These are phyloP conservation scores for Atractosteus spatula DNA, from an alignment of 2,113 vertebrate species.

Conservation along the genomic window DNA sequence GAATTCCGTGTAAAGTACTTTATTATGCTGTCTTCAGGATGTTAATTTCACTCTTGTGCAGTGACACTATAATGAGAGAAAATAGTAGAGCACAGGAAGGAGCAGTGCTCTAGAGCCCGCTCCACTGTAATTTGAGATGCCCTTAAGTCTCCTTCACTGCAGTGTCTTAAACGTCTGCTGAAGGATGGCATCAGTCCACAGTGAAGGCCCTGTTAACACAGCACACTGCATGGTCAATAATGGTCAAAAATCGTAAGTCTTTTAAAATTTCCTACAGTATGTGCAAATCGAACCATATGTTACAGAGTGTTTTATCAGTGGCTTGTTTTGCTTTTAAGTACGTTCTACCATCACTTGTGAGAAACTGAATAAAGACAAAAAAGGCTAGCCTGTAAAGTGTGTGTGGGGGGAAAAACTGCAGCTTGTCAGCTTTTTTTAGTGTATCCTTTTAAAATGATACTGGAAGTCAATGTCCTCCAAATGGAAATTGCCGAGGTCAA, in stretches of 20 bases:
- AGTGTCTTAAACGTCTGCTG: conserved; percentile 13
- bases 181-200: conserved; percentile 39
- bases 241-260: conserved; percentile 2
- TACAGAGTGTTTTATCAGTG: conserved; percentile 18
- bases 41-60: conserved; percentile 25
- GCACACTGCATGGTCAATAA: neutral
- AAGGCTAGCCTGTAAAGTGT: neutral
- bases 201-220: conserved; percentile 53
- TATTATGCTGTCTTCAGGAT: conserved; percentile 18
- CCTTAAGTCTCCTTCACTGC: conserved; percentile 20
- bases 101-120: conserved; percentile 31
- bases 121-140: conserved; percentile 27
- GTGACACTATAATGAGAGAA: conserved; percentile 26
- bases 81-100: conserved; percentile 14
- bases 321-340: conserved; percentile 29
- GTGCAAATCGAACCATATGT: conserved; percentile 33
- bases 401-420: too few species aligned
- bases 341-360: neutral
- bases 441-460: too few species aligned
- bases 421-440: too few species aligned
- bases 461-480: neutral
- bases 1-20: conserved; percentile 22
- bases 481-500: too few species aligned
- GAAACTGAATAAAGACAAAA: neutral
- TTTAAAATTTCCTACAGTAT: conserved; percentile 40